Base-by-base conservation (phyloP, 2,113 vertebrate genomes). In the Leucosticte australis region DNA sequence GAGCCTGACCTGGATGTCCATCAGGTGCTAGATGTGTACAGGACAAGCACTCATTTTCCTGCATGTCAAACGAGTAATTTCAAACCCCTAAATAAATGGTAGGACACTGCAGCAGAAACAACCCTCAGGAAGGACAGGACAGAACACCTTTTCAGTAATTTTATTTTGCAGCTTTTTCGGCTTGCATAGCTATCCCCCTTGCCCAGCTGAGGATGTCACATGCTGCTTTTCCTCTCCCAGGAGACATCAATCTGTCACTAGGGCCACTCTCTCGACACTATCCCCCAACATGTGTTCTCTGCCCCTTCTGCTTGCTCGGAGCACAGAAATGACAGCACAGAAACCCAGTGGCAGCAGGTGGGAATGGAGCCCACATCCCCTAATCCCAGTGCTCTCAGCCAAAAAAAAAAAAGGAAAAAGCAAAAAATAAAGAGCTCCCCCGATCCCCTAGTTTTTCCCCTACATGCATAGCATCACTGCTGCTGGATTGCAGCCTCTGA, bases 101-200 rank as follows among this genome's bases (percentile, higher is more conserved):
- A 81, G 79, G 59, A 77, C 59, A 63, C 89, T 92, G 89, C 94
- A 91, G 81, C 78, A 95, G 77, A 91, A 95, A 57, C 63, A 96
- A n/a, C 41, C 37, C 70, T 35, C 53, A 83, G 80, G 57, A 94
- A 94, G 88, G 90, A 86, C 83, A 64, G 47, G 67, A 50, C 42
- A 64, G 88, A 92, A 75, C 31, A 56, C 18, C 44, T 88, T 68
- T 68, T 69, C n/a, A 65, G 50, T 44, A 24, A 56, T 70, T 90
- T 93, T 63, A 83, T 94, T 94, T 77, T 75, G 30, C 73, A 87
- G 52, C 4, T 22, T 50, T 91, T 96, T 83, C 15, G 2, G 52
- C 64, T 90, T 63, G 35, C 69, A 60, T 11, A 71, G 56, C 39
- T 87, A 41, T n/a, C 14, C 7, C 31, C 8, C 37, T 83, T 71